These are phyloP conservation scores for Scytalopus superciliaris DNA, from an alignment of 2,113 vertebrate species.

Conservation along the genomic window DNA sequence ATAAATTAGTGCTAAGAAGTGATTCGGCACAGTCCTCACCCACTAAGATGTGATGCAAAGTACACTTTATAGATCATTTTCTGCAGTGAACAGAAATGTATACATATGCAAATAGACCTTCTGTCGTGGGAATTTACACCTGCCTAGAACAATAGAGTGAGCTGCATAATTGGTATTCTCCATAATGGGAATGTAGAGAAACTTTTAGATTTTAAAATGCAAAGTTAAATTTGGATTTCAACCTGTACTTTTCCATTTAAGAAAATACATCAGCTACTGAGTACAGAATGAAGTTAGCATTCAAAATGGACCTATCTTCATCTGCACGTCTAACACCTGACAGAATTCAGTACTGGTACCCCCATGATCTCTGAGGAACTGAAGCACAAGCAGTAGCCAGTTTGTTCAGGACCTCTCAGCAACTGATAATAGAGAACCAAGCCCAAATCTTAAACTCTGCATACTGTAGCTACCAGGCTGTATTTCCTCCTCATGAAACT, in stretches of 20 bases:
- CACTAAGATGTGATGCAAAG: not conserved
- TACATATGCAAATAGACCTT: not conserved
- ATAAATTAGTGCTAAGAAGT: not conserved
- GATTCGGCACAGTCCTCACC: not conserved
- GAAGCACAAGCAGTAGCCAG: not conserved
- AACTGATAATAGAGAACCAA: not conserved
- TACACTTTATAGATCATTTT: not conserved
- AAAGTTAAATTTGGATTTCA: not conserved
- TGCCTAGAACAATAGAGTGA: not conserved
- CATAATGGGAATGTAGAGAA: fast-evolving
- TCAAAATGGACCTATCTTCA: not conserved
- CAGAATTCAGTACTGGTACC: not conserved
- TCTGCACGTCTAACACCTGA: not conserved
- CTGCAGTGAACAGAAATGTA: not conserved
- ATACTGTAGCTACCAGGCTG: not conserved
- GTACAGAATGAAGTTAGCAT: not conserved
- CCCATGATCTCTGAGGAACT: not conserved
- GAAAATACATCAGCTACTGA: not conserved
- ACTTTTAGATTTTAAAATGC: not conserved
- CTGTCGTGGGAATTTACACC: not conserved
- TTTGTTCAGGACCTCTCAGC: not conserved
- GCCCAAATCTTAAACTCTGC: not conserved
- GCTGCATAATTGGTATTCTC: not conserved
- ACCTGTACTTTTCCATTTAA: not conserved
- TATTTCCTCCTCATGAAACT: not conserved